These are phyloP conservation scores for Hoplodrina ambigua DNA, from an alignment of 2,888 invertebrate genomes.

Conservation along the genomic window DNA sequence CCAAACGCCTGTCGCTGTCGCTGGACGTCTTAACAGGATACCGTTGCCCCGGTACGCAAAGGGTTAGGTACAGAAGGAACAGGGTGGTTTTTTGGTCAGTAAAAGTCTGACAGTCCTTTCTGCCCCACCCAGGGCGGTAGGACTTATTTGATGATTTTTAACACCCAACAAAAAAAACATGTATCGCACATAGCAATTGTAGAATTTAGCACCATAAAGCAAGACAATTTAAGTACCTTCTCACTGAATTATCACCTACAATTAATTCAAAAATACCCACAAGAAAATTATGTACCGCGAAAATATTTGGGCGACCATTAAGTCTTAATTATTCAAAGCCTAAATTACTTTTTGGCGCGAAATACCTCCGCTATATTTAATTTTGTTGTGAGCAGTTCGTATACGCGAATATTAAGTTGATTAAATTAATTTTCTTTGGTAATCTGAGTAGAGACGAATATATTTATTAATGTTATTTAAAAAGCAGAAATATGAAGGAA, in stretches of 20 bases:
- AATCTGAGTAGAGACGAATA: constrained; percentile 13
- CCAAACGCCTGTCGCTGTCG: too few relatives aligned
- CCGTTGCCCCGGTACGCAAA: too few relatives aligned
- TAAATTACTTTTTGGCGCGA: constrained; percentile 62
- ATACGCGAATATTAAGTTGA: constrained; percentile 48
- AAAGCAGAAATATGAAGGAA: not conserved
- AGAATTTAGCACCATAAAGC: not conserved
- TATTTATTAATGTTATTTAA: constrained; percentile 11
- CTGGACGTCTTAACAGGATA: too few relatives aligned
- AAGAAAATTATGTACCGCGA: constrained; percentile 43
- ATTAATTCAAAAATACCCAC: constrained; percentile 45
- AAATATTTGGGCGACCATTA: constrained; percentile 57
- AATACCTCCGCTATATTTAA: constrained; percentile 60
- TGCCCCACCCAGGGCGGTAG: too few relatives aligned
- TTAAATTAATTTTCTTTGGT: constrained; percentile 52
- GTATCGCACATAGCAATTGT: too few relatives aligned
- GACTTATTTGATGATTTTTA: too few relatives aligned
- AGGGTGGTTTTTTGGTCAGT: too few relatives aligned
- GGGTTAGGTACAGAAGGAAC: too few relatives aligned
- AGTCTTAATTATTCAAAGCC: constrained; percentile 64
- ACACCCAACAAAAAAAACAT: too few relatives aligned
- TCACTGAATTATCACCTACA: constrained; percentile 7
- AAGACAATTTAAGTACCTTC: constrained; percentile 18
- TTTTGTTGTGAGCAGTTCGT: constrained; percentile 55
- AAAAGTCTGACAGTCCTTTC: too few relatives aligned